Base-by-base conservation (phyloP, 2,113 vertebrate species). In the Albula glossodonta region DNA sequence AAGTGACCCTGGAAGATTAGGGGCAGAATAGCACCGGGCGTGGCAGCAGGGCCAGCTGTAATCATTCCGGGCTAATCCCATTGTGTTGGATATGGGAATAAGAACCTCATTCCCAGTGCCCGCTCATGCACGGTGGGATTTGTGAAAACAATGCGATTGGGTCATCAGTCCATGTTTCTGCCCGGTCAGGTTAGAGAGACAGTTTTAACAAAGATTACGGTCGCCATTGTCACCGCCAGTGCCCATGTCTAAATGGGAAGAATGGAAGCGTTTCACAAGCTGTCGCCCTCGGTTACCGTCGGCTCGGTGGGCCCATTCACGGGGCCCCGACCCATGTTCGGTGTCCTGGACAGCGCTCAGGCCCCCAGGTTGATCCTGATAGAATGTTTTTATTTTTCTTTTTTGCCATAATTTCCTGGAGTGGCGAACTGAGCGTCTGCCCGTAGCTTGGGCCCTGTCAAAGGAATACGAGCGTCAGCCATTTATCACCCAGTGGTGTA, bases 181-280 rank as follows among this genome's bases (percentile, higher is more conserved):
- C 94, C 91, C 90, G 91, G 92, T 90, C 91, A 91, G 94, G 91
- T 94, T 96, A 92, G 86, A 94, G 93, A 92, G 93, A 91, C 93
- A 91, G 93, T 96, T 97, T 96, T 94, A 96, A 94, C 95, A 96
- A 91, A 96, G 95, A 96, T 96, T 96, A 96, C 41, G 84, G 86
- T 86, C 83, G 89, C 92, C 93, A 93, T 96, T 97, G 96, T 96
- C 87, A 89, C 88, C 90, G 93, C 88, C 90, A 92, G 90, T 93
- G 91, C 92, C 60, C 91, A 93, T 93, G 93, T 94, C 96, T 95
- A 94, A 95, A 96, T 91, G 93, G 91, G 92, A 94, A 96, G 93
- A 96, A 96, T 95, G 91, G 96, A 92, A 95, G 91, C 90, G 93
- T 94, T 96, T 95, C 94, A 95, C 85, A 89, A 96, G 93, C 95